Percentiles rank a stretch among this genome's conserved stretches.
These are phyloP conservation scores for Tauraco hartlaubi DNA, from an alignment of 2,797 vertebrate species.

Conservation along the genomic window DNA sequence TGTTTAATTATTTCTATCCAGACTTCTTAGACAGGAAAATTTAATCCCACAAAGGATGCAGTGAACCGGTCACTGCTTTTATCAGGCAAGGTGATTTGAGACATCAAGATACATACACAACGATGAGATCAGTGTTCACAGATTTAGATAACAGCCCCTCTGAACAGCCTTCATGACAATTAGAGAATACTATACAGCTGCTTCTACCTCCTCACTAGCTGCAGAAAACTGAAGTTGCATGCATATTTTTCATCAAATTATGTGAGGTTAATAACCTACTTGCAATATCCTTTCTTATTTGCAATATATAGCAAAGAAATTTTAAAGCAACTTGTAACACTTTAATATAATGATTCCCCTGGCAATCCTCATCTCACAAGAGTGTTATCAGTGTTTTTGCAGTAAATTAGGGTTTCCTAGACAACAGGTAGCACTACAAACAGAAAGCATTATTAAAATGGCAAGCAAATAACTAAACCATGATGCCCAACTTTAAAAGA, in stretches of 20 bases:
- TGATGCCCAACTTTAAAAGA: background rate
- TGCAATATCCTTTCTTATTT: background rate
- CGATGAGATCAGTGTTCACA: background rate
- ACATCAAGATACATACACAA: background rate
- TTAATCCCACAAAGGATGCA: background rate
- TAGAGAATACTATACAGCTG: background rate
- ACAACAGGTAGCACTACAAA: background rate
- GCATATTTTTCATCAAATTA: background rate
- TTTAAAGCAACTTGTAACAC: background rate
- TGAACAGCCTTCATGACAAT: background rate
- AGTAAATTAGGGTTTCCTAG: background rate
- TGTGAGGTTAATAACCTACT: background rate
- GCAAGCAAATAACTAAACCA: background rate
- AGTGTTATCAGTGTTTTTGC: background rate
- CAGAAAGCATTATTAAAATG: background rate
- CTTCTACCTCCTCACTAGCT: background rate
- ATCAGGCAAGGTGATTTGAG: background rate
- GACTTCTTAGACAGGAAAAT: background rate
- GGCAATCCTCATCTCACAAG: background rate
- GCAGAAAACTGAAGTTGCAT: background rate
- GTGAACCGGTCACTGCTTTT: background rate
- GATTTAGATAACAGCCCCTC: background rate
- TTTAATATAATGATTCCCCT: background rate
- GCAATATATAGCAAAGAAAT: background rate
- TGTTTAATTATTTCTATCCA: conserved; percentile 14